Base-by-base conservation (phyloP, 2,797 vertebrate genomes). In the Synaphobranchus kaupii region DNA sequence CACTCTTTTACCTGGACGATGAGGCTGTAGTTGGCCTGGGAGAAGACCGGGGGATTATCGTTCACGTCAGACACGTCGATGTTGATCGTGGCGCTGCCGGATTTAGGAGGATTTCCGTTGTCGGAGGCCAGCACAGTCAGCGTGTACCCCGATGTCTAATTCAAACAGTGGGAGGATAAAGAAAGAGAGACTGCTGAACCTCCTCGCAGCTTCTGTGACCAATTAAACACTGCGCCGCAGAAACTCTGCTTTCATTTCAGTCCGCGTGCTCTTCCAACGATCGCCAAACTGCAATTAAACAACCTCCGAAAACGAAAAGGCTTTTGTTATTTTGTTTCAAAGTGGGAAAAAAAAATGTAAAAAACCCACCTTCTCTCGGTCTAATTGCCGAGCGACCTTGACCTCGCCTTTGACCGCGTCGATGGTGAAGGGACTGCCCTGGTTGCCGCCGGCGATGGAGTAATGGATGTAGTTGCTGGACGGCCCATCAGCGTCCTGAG, bases 41-140 rank as follows among this genome's bases (percentile, higher is more conserved):
- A 98, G 95, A 99, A 99, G 84, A 97, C 88, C 0, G 99, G 99
- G 0, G 98, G 96, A 73, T 99, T 99, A 95, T 99, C 99, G 17
- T 99, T 99, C 92, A 99, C 96, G 71, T 99, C 99, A 0, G 98
- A 99, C 91, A 99, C 98, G 89, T 99, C 99, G 6, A 99, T 97
- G 94, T 99, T 99, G 93, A 99, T 96, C 0, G 96, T 95, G 56
- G 97, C 94, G 0, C 93, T 98, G 94, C 96, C 97, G 92, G 94
- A 94, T 87, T 95, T 95, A 63, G 97, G 91, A 0, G 97, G 97
- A 60, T 76, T 93, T 86, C 98, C 99, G 1, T 95, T 98, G 93
- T 99, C 99, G 15, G 96, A 94, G 39, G 98, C 98, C 89, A 96
- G 95, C 90, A 99, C 94, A 0, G 93, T 97, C 93, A 99, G 95